These are phyloP conservation scores for Tauraco erythrolophus DNA, from an alignment of 2,113 vertebrate species.

Conservation along the genomic window DNA sequence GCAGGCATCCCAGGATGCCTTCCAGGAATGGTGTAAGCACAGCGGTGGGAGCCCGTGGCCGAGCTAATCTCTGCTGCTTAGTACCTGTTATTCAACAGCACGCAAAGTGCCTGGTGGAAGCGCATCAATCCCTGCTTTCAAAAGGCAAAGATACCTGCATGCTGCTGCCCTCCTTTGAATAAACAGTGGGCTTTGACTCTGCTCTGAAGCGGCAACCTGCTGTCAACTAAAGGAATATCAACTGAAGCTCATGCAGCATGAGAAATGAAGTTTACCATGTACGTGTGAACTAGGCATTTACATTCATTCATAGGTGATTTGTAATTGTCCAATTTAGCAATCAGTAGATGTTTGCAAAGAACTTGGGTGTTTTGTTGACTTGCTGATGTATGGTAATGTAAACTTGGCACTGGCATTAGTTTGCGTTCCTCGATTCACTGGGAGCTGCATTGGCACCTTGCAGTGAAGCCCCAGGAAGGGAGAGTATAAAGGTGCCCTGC, in stretches of 20 bases:
- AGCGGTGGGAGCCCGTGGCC: neutral
- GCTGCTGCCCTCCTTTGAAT: neutral
- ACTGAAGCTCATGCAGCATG: neutral
- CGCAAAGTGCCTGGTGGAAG: neutral
- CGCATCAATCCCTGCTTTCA: neutral
- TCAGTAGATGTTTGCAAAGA: slow-evolving; percentile 6
- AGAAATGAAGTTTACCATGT: neutral
- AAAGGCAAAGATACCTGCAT: neutral
- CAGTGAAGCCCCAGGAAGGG: neutral
- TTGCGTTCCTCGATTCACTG: neutral
- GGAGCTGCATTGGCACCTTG: neutral
- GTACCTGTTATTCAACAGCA: neutral
- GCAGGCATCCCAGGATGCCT: neutral
- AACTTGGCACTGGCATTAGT: neutral
- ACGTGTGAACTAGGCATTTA: neutral
- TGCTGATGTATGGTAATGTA: neutral
- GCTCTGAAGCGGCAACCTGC: neutral
- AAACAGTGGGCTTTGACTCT: neutral
- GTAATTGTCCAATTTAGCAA: slow-evolving; percentile 35
- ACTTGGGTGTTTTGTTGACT: neutral
- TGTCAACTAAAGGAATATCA: neutral
- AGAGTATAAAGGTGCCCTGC: neutral
- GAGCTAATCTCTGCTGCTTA: neutral
- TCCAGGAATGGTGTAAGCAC: neutral
- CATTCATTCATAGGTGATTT: neutral